Percentiles rank a stretch among this genome's conserved stretches.
These are phyloP conservation scores for Apodemus sylvaticus DNA, from an alignment of 2,113 vertebrate genomes.

Conservation along the genomic window DNA sequence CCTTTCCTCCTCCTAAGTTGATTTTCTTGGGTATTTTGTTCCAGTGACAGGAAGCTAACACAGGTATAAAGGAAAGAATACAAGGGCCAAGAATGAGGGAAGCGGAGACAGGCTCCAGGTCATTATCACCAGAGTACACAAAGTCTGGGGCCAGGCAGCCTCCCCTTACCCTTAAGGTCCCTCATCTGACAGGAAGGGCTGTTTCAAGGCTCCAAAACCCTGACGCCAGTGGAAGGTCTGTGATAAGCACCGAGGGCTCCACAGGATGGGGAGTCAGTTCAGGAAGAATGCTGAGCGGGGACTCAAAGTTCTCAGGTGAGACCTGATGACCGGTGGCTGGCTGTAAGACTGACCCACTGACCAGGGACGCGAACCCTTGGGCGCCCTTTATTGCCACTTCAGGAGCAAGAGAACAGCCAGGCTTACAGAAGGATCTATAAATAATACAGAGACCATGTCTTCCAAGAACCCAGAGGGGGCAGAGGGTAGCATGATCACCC, in stretches of 20 bases:
- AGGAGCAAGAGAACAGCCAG: neutral
- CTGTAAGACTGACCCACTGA: neutral
- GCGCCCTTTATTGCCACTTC: neutral
- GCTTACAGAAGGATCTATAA: neutral
- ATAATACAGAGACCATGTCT: neutral
- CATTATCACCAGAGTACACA: neutral
- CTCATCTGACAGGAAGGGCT: slow-evolving; percentile 3
- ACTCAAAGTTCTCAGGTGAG: neutral
- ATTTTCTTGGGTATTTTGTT: neutral
- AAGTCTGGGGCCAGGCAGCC: neutral
- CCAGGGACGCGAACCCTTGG: neutral
- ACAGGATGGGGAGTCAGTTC: neutral
- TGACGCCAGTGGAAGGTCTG: neutral
- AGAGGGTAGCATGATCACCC: neutral
- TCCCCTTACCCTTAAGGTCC: neutral
- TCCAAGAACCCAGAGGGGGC: neutral
- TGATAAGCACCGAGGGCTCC: neutral
- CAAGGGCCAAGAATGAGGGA: neutral
- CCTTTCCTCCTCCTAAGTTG: neutral
- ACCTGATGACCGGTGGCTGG: neutral
- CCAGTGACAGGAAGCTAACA: neutral
- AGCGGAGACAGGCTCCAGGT: neutral
- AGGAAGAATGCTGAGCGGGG: neutral
- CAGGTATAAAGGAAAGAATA: neutral
- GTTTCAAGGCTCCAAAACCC: neutral